Evolutionary conservation across 53 echinoderm and acorn worm genomes (phyloP), one percentile per base, ranked within the genome.

Genomic region (Astropecten irregularis): DNA sequence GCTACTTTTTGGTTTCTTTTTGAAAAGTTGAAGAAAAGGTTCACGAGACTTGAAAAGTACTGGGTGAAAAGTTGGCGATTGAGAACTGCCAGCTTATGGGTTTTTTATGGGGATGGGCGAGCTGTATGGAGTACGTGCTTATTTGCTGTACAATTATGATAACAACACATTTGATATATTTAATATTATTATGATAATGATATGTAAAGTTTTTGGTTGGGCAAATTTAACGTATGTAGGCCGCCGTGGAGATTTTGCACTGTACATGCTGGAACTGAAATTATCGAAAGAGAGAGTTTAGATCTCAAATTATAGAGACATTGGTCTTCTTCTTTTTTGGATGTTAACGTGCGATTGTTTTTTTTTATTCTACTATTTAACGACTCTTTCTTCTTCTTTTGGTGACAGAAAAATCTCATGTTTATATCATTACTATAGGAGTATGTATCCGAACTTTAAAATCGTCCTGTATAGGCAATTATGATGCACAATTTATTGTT

Each of bases 91-190:
- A 29, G 52, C 49, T 38, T 55, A 25, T 38, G 30, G 74, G 37
- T 55, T 74, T 16, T 61, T 48, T 47, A 56, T n/a, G n/a, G n/a
- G n/a, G n/a, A 25, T 14, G 58, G 28, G 58, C 40, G 40, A 76
- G 40, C 26, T 40, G 13, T 16, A 9, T 19, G 8, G 47, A 26
- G 68, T 68, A 68, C 68, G 47, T 68, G 68, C 25, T 56, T n/a
- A n/a, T 42, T 61, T 79, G 27, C 30, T 79, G 79, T 79, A 79
- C 60, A 79, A 44, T 79, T 79, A 61, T 28, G 62, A 79, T 79
- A 36, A 66, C 33, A 46, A 61, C n/a, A n/a, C n/a, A 79, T 79
- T 79, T 79, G 79, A 61, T 79, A 79, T 79, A 63, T 79, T 62
- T 79, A 79, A 79, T 62, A n/a, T n/a, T n/a, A n/a, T n/a, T 19